Evolutionary conservation across 2,888 invertebrate genomes (phyloP), one percentile per base, ranked within the genome.

Genomic region (Trichopoda pennipes): DNA sequence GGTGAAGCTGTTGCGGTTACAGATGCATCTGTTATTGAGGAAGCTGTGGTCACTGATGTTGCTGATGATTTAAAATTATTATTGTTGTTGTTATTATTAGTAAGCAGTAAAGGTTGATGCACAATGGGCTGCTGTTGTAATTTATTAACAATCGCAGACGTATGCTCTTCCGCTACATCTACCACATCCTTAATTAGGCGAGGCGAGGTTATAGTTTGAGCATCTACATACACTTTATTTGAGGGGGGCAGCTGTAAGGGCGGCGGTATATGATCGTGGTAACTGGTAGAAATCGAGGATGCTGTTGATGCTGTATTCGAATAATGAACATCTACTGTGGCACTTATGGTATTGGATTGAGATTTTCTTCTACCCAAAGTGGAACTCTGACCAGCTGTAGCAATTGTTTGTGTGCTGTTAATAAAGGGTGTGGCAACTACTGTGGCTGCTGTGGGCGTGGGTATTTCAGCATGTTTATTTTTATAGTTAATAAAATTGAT

Each of bases 401-500:
- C 60, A 7, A 74, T 86, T 10, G 76, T 86, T 10, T 60, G 42
- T 38, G 42, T 12, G 86, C 85, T 53, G 38, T 19, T 23, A 84
- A 85, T 6, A 49, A 87, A 86, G 51, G 87, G 86, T 44, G 86
- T 72, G 21, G 85, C 84, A 28, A 85, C 86, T n/a, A 74, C 70
- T 63, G 85, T 69, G 76, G 85, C 44, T 72, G 81, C 66, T 63
- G 83, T 84, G 68, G 85, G 70, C 32, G 84, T 84, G 53, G 88
- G 90, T 86, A 89, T 78, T 85, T 88, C 88, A 53, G 90, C 88
- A 94, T 92, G 96, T 95, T 87, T 96, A 93, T 93, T 96, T 95
- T 90, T 96, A 95, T 91, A 98, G 96, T 93, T 88, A 42, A 89
- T 89, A 79, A 88, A 89, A 42, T 89, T 89, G 56, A 89, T 89